Evolutionary conservation across 2,113 vertebrate species (phyloP), one percentile per base, ranked within the genome.

Genomic region (Seriola dumerili): DNA sequence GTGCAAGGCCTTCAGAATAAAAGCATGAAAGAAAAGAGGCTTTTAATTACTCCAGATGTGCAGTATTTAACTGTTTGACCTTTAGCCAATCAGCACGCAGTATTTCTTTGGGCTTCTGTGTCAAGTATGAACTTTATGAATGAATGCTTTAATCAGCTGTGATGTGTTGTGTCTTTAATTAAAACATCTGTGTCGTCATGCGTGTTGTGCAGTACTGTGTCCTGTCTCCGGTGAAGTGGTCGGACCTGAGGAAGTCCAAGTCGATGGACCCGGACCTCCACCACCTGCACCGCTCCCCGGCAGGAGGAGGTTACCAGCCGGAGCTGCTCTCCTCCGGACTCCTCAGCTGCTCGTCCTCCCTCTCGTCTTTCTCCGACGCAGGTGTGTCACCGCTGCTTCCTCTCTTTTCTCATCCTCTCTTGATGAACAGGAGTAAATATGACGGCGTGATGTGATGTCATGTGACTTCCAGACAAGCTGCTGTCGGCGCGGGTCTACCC

Each of bases 171-270:
- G 23, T 23, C 23, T 23, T 23, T 23, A 23, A 23, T 23, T 23
- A 23, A 23, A 23, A 23, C 23, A 23, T 23, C 23, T 23, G 23
- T 23, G 23, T 23, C 23, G 23, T 23, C 23, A 0, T 42, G 13
- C 54, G 23, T 57, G 32, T 70, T 12, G 57, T 55, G n/a, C 96
- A 97, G 34, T 98, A 96, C 64, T 99, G 97, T 48, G 95, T 99
- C 16, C 95, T 98, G 80, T 97, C 98, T 55, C 97, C 97, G 4
- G 95, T 98, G 92, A 98, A 96, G 92, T 97, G 96, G 93, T 94
- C 97, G 3, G 97, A 97, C 90, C 89, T 96, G 84, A 96, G 96
- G 86, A 99, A 97, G 95, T 94, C 93, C 0, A 95, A 96, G 13
- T 93, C 97, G 3, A 90, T 95, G 89, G 94, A 96, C 71, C 93